A percentile compares a stretch with the other conserved stretches of the same genome.
phyloP scores from a whole-genome alignment of 2,113 vertebrate species.

The Oryctolagus cuniculus region mOryCun1.1 NC_091432.1:188038501-188039000 shows the following conservation, averaged over 20 bases:
- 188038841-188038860: not conserved
- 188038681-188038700: constrained; percentile 35
- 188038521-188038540: not conserved
- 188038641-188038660: not conserved
- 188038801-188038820: not conserved
- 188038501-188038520: not conserved
- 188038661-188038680: not conserved
- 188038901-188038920: not conserved
- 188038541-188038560: not conserved
- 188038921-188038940: not conserved
- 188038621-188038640: constrained; percentile 16
- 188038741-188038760: constrained; percentile 27
- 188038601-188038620: not conserved
- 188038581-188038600: not conserved
- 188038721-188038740: not conserved
- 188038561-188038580: not conserved
- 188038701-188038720: not conserved
- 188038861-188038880: not conserved
- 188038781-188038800: not conserved
- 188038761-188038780: not conserved
- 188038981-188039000: not conserved
- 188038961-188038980: not conserved
- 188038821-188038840: not conserved
- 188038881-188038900: not conserved
- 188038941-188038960: not conserved